A percentile compares a stretch with the other conserved stretches of the same genome.
Evolutionary conservation across 2,888 invertebrate genomes (phyloP).

Genomic region (Eupithecia centaureata): DNA sequence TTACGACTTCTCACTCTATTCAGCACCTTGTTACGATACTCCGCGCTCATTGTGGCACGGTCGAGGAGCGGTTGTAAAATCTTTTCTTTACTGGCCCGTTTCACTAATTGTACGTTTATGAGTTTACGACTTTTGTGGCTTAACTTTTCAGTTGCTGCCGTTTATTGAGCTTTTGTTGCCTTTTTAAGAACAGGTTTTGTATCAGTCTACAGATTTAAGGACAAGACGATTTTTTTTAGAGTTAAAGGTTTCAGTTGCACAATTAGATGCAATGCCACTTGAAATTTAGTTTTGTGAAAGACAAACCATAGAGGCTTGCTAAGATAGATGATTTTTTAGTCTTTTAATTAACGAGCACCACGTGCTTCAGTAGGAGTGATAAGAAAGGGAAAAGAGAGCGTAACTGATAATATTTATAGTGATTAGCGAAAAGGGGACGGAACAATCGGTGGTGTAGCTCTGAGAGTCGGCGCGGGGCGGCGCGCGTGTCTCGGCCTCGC

Average conservation of each 20-base stretch:
- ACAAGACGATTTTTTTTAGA: slow-evolving; percentile 5
- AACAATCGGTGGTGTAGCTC: slow-evolving; percentile 75
- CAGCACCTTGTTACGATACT: slow-evolving; percentile 85
- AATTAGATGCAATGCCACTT: slow-evolving; percentile 34
- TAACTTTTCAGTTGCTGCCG: slow-evolving; percentile 75
- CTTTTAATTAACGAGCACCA: slow-evolving; percentile 48
- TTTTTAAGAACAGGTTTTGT: slow-evolving; percentile 48
- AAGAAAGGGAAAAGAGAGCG: slow-evolving; percentile 79
- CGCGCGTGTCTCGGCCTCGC: slow-evolving; percentile 83
- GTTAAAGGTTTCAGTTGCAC: slow-evolving; percentile 23
- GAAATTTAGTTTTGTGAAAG: not conserved
- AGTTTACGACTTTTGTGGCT: slow-evolving; percentile 82
- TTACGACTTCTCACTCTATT: slow-evolving; percentile 85
- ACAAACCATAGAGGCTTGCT: slow-evolving; percentile 3
- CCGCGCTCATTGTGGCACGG: slow-evolving; percentile 82
- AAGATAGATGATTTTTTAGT: slow-evolving; percentile 19
- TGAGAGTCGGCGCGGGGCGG: slow-evolving; percentile 79
- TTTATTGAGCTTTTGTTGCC: slow-evolving; percentile 72
- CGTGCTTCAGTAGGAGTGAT: slow-evolving; percentile 75
- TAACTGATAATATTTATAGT: slow-evolving; percentile 83
- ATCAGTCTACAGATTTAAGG: slow-evolving; percentile 12
- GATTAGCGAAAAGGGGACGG: slow-evolving; percentile 84
- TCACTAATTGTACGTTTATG: slow-evolving; percentile 84
- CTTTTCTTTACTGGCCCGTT: slow-evolving; percentile 83
- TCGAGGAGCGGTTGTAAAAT: slow-evolving; percentile 83